These are phyloP conservation scores for Drosophila setifemur DNA, from an alignment of 1,140 invertebrate genomes.

Conservation along the genomic window DNA sequence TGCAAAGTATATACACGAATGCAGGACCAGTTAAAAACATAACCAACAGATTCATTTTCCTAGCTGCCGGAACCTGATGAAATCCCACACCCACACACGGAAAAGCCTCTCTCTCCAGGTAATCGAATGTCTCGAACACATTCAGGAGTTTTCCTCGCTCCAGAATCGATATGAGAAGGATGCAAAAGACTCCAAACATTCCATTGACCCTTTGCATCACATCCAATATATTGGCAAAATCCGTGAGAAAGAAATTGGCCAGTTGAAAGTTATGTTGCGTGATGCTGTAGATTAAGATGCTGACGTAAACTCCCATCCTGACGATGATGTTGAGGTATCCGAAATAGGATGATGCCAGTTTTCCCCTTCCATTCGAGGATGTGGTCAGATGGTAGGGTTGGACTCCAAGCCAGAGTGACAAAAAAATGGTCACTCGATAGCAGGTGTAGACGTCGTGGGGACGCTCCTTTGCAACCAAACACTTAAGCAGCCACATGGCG, in stretches of 20 bases:
- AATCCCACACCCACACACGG: slow-evolving; percentile 49
- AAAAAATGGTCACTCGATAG: slow-evolving; percentile 33
- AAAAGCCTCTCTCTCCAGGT: slow-evolving; percentile 36
- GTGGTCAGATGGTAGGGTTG: slow-evolving; percentile 47
- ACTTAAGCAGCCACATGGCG: slow-evolving; percentile 55
- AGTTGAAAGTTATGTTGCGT: neutral
- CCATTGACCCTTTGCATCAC: slow-evolving; percentile 58
- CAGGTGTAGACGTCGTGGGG: slow-evolving; percentile 49
- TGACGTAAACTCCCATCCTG: slow-evolving; percentile 27
- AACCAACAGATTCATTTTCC: slow-evolving; percentile 24
- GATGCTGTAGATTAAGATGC: slow-evolving; percentile 31
- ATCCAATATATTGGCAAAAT: slow-evolving; percentile 40
- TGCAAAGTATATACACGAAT: slow-evolving; percentile 1
- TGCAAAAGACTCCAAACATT: slow-evolving; percentile 26
- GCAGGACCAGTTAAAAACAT: slow-evolving; percentile 11
- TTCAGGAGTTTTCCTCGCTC: slow-evolving; percentile 15
- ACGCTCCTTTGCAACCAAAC: slow-evolving; percentile 16
- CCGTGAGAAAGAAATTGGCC: slow-evolving; percentile 29
- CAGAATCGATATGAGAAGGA: slow-evolving; percentile 24
- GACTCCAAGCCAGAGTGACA: slow-evolving; percentile 46
- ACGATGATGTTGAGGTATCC: slow-evolving; percentile 34
- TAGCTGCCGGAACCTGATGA: slow-evolving; percentile 24
- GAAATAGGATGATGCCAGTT: slow-evolving; percentile 7
- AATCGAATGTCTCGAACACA: slow-evolving; percentile 22
- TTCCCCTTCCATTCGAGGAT: neutral